phyloP scores from a whole-genome alignment of 2,113 vertebrate genomes.

The Ageneiosus marmoratus region DNA sequence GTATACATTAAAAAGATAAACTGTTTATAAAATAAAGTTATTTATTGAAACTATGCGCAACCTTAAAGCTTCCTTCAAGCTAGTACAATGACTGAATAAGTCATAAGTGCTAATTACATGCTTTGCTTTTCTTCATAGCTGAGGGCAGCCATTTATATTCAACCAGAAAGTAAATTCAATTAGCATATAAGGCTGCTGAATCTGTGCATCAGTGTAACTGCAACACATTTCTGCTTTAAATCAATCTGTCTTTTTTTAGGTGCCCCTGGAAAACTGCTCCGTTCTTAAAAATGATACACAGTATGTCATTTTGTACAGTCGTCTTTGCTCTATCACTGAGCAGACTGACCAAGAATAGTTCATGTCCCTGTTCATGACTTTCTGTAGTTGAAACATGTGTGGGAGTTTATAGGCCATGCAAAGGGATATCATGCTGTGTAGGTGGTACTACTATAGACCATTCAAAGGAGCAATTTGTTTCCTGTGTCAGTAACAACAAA shows the following conservation, averaged over 20 bases:
- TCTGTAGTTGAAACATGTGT: conserved; percentile 1
- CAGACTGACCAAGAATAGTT: not conserved
- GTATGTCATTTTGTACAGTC: not conserved
- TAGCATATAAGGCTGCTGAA: not conserved
- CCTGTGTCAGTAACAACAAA: not conserved
- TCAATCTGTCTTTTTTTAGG: not conserved
- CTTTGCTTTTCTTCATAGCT: conserved; percentile 9
- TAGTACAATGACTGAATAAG: not conserved
- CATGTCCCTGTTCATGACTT: not conserved
- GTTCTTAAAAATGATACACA: not conserved
- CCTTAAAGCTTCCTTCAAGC: not conserved
- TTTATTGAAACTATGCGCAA: not conserved
- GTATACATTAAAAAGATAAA: not conserved
- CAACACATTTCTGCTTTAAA: not conserved
- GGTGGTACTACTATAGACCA: not conserved
- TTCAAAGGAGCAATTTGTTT: not conserved
- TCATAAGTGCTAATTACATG: conserved; percentile 24
- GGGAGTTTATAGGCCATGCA: not conserved
- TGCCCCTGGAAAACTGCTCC: not conserved
- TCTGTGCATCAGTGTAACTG: not conserved
- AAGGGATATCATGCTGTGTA: not conserved
- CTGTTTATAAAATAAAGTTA: not conserved
- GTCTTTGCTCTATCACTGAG: not conserved
- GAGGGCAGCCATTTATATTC: conserved; percentile 16
- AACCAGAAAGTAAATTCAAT: conserved; percentile 39